Evolutionary conservation across 2,113 vertebrate genomes (phyloP), one percentile per base, ranked within the genome.

Genomic region (Cebus imitator): DNA sequence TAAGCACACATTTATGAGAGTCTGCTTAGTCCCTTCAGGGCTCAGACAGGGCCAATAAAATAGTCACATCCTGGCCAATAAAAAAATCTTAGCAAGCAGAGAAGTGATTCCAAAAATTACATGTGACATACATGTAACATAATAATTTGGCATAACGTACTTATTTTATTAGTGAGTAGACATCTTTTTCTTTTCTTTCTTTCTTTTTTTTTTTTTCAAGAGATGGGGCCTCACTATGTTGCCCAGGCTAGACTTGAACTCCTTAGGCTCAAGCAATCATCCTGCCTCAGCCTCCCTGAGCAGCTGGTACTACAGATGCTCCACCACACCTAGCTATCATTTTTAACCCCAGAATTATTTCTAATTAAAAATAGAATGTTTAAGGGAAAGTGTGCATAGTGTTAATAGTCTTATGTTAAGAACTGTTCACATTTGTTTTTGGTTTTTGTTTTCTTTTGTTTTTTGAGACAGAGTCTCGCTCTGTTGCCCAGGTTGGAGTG

Each of bases 341-440:
- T 87, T 73, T 87, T 64, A 10, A 50, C 35, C 78, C 12, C 25
- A 86, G 70, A 43, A 73, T 82, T 30, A 72, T 48, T 37, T 58
- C 55, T 21, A 84, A 90, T 90, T 84, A 66, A 94, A 48, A 37
- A 84, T 48, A 84, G 79, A 85, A 45, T 75, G 30, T 27, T 84
- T 76, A 84, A 81, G 50, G 21, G 21, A 87, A 80, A 81, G 43
- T 52, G 21, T 64, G 30, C 43, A n/a, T 20, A 82, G 23, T 57
- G 23, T 92, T 95, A 87, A 66, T 55, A 75, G 37, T 68, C 75
- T 88, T 76, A 64, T 75, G 55, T 64, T 92, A 83, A 83, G 57
- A 43, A 32, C 23, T 52, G 50, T 75, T 61, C 11, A 5, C 25
- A 61, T 61, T 61, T 61, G 58, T 61, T 61, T 61, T 61, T 61